A percentile compares a stretch with the other conserved stretches of the same genome.
These are phyloP conservation scores for Mercenaria mercenaria DNA, from an alignment of 1,140 invertebrate genomes.

Conservation along the genomic window DNA sequence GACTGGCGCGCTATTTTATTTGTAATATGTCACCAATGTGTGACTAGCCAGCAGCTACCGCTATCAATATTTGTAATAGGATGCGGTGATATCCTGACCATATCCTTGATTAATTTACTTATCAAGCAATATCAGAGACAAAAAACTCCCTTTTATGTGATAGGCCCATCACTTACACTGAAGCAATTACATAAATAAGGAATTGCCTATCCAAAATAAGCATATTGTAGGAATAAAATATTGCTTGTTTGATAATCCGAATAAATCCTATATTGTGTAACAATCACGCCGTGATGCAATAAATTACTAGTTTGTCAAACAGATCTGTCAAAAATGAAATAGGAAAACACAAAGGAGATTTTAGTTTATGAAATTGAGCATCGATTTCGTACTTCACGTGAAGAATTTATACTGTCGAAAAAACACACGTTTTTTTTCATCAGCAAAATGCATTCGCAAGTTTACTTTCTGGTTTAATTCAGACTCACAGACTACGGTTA, in stretches of 20 bases:
- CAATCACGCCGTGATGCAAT: not conserved
- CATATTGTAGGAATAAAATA: not conserved
- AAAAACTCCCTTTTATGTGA: slow-evolving; percentile 1
- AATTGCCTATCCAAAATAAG: slow-evolving; percentile 44
- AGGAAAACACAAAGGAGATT: not conserved
- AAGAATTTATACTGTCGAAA: too few species aligned
- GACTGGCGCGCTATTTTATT: not conserved
- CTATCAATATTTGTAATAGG: not conserved
- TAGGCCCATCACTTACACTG: not conserved
- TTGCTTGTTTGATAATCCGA: slow-evolving; percentile 20
- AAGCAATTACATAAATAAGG: slow-evolving; percentile 65
- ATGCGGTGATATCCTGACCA: not conserved
- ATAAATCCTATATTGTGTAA: not conserved
- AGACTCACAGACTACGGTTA: too few species aligned
- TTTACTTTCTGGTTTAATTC: too few species aligned
- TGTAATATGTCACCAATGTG: slow-evolving; percentile 7
- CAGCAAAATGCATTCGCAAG: too few species aligned
- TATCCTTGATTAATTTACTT: slow-evolving; percentile 22
- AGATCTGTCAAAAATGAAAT: slow-evolving; percentile 39
- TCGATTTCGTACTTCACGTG: not conserved
- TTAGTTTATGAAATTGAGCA: not conserved
- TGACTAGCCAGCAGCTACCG: not conserved
- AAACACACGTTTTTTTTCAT: too few species aligned
- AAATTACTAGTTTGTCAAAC: slow-evolving; percentile 9
- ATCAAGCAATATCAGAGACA: slow-evolving; percentile 18